Base-by-base conservation (phyloP, 2,797 vertebrate genomes). In the Synaphobranchus kaupii region DNA sequence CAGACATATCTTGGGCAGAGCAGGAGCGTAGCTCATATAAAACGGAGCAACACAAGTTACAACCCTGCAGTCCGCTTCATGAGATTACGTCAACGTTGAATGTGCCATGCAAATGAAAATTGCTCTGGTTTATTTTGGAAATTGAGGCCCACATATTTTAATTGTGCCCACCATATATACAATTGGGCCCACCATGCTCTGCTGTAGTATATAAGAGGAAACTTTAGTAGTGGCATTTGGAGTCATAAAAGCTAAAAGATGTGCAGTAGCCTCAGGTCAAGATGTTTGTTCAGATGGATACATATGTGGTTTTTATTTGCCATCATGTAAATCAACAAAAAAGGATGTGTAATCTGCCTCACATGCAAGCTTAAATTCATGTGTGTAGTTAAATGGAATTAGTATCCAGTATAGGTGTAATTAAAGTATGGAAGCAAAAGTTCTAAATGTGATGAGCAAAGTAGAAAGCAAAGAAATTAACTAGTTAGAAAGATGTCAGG, bases 31-130 rank as follows among this genome's bases (percentile, higher is more conserved):
- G 17, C 17, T 80, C 4, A 34, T 17, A 76, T 28, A 17, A 39
- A 39, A 31, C 12, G 39, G 71, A n/a, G 22, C 4, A 44, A 3
- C 3, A 34, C 47, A 15, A n/a, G 34, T 7, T 13, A 4, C 20
- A 81, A 25, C 78, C 78, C 22, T 48, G 47, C 78, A 50, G 22
- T 50, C 78, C 25, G 47, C 47, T 81, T 76, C 13, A 39, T 39
- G 10, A 76, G 71, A 76, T 76, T 73, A 20, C 20, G 31, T 76
- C 34, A 44, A 44, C 20, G 73, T 76, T 76, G 39, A 39, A 44
- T 76, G 73, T 76, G 73, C 73, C 73, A 76, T 25, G 78, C 44
- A 81, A 50, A 25, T n/a, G 78, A 81, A 47, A 81, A 50, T 81
- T 81, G n/a, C 34, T 81, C 17, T 50, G 78, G 78, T 47, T 50